Conservation (phyloP, 2,888 invertebrate genomes). For the Antheraea assamensis region DNA sequence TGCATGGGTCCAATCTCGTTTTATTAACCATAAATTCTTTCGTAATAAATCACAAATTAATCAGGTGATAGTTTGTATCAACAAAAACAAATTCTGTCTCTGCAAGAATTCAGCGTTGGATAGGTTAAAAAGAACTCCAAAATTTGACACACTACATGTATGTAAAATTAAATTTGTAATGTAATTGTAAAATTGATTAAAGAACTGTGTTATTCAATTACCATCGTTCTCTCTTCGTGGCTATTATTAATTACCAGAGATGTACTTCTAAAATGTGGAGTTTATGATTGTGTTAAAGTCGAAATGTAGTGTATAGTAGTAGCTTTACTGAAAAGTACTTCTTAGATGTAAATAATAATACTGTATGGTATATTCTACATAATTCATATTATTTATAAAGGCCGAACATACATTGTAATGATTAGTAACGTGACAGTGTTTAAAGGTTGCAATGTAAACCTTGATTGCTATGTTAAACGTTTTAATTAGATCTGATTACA, state of each 20-base stretch:
- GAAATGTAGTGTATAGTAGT: background rate
- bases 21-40: slow-evolving; percentile 40
- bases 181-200: background rate
- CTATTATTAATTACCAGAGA: background rate
- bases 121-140: background rate
- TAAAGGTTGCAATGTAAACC: background rate
- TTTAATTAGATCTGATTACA: background rate
- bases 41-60: background rate
- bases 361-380: background rate
- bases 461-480: background rate
- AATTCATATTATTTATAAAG: background rate
- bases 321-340: background rate
- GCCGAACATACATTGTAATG: background rate
- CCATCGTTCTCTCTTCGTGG: background rate
- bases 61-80: background rate
- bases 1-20: slow-evolving; percentile 54
- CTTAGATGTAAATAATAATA: background rate
- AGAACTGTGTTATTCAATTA: background rate
- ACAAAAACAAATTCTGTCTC: background rate
- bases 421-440: background rate
- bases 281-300: background rate
- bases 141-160: too few species aligned
- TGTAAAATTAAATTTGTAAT: background rate
- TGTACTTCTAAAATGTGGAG: background rate
- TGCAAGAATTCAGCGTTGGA: background rate